Conservation (phyloP, 2,113 vertebrate species). For the Siphamia tubifer region DNA sequence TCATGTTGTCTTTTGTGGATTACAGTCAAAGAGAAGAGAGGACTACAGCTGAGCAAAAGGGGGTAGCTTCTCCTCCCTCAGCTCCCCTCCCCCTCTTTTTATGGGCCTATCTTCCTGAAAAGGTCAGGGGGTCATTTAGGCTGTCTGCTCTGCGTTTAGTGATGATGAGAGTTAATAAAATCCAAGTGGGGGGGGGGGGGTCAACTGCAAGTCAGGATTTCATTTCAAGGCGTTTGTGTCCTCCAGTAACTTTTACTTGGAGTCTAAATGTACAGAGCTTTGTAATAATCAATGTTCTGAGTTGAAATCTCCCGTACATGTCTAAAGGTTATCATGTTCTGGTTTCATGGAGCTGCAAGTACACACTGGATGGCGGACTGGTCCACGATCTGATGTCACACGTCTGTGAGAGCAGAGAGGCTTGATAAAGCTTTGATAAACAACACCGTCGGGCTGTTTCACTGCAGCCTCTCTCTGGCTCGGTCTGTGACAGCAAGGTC, state of each 20-base stretch:
- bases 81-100: slow-evolving; percentile 19
- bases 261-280: not conserved
- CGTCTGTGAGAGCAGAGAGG: slow-evolving; percentile 48
- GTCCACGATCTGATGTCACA: slow-evolving; percentile 60
- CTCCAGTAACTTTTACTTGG: not conserved
- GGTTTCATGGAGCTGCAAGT: slow-evolving; percentile 21
- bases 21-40: slow-evolving; percentile 1
- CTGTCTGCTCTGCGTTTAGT: slow-evolving; percentile 25
- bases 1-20: slow-evolving; percentile 20
- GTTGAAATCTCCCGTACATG: slow-evolving; percentile 7
- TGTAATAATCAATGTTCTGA: not conserved
- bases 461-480: slow-evolving; percentile 53
- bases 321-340: slow-evolving; percentile 30
- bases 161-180: slow-evolving; percentile 46
- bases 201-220: not conserved
- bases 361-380: slow-evolving; percentile 36
- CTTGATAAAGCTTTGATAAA: slow-evolving; percentile 73
- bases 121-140: slow-evolving; percentile 60
- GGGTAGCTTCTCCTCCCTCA: not conserved
- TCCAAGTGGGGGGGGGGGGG: not conserved
- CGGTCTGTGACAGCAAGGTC: slow-evolving; percentile 75
- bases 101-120: slow-evolving; percentile 15
- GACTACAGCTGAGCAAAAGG: slow-evolving; percentile 25
- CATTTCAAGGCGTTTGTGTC: not conserved
- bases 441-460: slow-evolving; percentile 63